Conservation (phyloP, 2,888 invertebrate genomes). For the Podabrus alpinus region DNA sequence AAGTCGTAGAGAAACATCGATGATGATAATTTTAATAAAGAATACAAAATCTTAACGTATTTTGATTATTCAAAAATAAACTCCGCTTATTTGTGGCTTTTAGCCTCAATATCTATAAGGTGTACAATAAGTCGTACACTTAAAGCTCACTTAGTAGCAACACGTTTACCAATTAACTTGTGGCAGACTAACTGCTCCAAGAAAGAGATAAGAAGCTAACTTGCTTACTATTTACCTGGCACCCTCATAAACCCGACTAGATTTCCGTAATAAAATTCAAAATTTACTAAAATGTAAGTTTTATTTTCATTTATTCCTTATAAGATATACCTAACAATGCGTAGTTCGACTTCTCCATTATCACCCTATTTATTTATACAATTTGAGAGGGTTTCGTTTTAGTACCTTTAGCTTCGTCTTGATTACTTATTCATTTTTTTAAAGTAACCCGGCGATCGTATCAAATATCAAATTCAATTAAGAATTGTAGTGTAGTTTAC, state of each 20-base stretch:
- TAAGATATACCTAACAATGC: neutral
- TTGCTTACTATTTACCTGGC: neutral
- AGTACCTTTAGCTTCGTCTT: neutral
- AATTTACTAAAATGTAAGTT: neutral
- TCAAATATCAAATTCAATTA: slow-evolving; percentile 17
- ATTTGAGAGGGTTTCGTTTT: neutral
- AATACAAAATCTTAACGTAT: neutral
- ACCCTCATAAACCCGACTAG: neutral
- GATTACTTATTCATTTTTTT: neutral
- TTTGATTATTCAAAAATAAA: neutral
- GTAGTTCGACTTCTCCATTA: neutral
- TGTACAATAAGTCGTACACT: neutral
- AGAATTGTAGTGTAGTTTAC: slow-evolving; percentile 14
- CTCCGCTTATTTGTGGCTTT: neutral
- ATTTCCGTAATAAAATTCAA: neutral
- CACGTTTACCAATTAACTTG: neutral
- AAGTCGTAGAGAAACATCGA: neutral
- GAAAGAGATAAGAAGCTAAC: neutral
- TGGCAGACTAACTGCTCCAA: neutral
- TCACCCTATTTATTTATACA: neutral
- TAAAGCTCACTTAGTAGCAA: neutral
- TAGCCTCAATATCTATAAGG: neutral
- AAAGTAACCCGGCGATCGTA: slow-evolving; percentile 1
- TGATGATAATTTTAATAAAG: no score
- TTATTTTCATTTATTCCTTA: neutral